phyloP scores from a whole-genome alignment of 1,140 invertebrate species.

The Harpegnathos saltator region DNA sequence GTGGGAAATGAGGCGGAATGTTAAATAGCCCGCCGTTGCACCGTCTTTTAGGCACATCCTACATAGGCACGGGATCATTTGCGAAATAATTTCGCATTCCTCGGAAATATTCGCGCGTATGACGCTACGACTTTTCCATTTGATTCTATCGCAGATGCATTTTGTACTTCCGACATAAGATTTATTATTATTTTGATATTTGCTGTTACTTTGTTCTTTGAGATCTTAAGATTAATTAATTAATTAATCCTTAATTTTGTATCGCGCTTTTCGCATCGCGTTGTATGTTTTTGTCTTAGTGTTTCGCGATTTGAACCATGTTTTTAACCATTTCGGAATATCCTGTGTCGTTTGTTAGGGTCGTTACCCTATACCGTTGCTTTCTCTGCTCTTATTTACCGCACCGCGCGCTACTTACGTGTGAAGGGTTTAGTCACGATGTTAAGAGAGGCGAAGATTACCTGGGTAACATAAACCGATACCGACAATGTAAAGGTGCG shows the following conservation, averaged over 20 bases:
- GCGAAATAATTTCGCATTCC: constrained; percentile 30
- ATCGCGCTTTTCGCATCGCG: too few relatives aligned
- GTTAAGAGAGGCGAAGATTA: constrained; percentile 71
- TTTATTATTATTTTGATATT: not conserved
- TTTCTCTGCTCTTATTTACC: constrained; percentile 74
- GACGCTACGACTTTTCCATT: not conserved
- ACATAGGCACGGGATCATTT: constrained; percentile 53
- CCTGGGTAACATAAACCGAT: constrained; percentile 69
- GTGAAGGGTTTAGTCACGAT: constrained; percentile 73
- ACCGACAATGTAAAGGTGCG: constrained; percentile 72
- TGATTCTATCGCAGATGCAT: not conserved
- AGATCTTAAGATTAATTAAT: not conserved
- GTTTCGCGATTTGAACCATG: too few relatives aligned
- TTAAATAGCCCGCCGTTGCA: constrained; percentile 75
- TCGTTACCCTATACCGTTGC: too few relatives aligned
- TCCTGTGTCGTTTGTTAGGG: too few relatives aligned
- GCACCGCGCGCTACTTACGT: constrained; percentile 70
- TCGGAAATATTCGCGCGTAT: constrained; percentile 3
- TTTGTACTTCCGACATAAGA: too few relatives aligned
- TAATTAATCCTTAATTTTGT: too few relatives aligned
- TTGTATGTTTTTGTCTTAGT: too few relatives aligned
- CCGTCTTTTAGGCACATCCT: constrained; percentile 52
- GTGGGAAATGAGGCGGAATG: constrained; percentile 80
- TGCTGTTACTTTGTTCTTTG: not conserved
- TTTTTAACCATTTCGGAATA: too few relatives aligned